These are phyloP conservation scores for Onchidella celtica DNA, from an alignment of 2,888 invertebrate genomes.

Conservation along the genomic window DNA sequence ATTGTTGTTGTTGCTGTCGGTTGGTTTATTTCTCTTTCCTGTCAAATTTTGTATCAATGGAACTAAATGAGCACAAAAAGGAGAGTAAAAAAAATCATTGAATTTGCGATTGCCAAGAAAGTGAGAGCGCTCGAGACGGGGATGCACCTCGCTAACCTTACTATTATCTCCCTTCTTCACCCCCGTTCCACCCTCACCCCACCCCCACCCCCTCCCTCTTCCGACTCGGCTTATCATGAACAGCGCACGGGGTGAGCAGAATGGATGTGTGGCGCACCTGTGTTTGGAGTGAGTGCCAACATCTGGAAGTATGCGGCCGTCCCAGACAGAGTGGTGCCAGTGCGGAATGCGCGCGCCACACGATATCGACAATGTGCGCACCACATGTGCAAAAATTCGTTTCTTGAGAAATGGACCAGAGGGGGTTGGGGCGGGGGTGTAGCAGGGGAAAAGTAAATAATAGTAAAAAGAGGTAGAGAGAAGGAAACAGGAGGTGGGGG, in stretches of 20 bases:
- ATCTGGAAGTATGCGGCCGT: slow-evolving; percentile 40
- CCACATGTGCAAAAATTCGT: slow-evolving; percentile 18
- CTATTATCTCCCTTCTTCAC: neutral
- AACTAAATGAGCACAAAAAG: no score
- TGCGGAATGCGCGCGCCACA: slow-evolving; percentile 31
- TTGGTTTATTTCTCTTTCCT: no score
- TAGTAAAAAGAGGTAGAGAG: neutral
- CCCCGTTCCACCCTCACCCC: neutral
- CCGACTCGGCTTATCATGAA: no score
- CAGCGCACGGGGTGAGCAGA: no score
- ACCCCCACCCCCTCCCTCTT: neutral
- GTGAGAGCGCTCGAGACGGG: no score
- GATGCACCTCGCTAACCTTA: neutral
- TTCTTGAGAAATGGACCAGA: neutral
- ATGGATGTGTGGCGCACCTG: slow-evolving; percentile 41
- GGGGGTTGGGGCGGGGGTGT: neutral
- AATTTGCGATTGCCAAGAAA: no score
- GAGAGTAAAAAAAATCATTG: no score
- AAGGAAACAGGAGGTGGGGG: neutral
- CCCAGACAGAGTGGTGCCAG: slow-evolving; percentile 47
- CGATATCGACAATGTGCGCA: slow-evolving; percentile 18
- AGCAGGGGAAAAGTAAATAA: neutral
- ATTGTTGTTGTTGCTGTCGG: no score
- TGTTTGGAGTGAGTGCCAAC: slow-evolving; percentile 36
- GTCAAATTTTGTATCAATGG: no score